These are phyloP conservation scores for Coregonus clupeaformis DNA, from an alignment of 2,113 vertebrate species.

Conservation along the genomic window DNA sequence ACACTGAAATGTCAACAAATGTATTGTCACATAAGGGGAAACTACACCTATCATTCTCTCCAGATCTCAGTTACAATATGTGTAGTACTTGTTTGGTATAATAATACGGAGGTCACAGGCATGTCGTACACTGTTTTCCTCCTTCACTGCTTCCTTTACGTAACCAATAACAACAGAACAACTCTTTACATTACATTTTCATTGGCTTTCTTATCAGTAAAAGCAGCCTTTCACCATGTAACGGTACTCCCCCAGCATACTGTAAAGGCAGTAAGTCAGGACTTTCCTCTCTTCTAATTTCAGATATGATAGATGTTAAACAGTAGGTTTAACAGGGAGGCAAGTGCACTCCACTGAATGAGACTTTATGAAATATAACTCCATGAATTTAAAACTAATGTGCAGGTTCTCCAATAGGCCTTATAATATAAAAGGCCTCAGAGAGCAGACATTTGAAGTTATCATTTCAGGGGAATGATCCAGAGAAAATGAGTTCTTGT, in stretches of 20 bases:
- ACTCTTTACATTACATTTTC: background rate
- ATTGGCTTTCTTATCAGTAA: background rate
- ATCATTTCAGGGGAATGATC: conserved; percentile 35
- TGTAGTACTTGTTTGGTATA: too few relatives aligned
- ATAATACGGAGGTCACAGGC: too few relatives aligned
- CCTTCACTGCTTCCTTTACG: too few relatives aligned
- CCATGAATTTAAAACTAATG: conserved; percentile 9
- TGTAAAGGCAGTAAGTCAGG: background rate
- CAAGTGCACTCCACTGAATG: background rate
- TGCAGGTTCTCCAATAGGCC: background rate
- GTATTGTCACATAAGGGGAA: too few relatives aligned
- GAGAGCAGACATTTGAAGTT: conserved; percentile 23
- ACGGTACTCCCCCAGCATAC: background rate
- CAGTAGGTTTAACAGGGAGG: background rate
- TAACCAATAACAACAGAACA: too few relatives aligned
- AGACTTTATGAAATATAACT: background rate
- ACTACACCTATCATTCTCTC: too few relatives aligned
- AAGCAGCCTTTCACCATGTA: background rate
- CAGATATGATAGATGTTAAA: background rate
- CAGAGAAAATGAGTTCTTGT: conserved; percentile 22
- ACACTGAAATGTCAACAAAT: too few relatives aligned
- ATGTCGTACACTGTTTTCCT: too few relatives aligned
- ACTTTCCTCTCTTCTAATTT: background rate
- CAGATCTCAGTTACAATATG: too few relatives aligned
- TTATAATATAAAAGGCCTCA: background rate